phyloP scores from a whole-genome alignment of 2,888 invertebrate species.

The Rhingia rostrata region DNA sequence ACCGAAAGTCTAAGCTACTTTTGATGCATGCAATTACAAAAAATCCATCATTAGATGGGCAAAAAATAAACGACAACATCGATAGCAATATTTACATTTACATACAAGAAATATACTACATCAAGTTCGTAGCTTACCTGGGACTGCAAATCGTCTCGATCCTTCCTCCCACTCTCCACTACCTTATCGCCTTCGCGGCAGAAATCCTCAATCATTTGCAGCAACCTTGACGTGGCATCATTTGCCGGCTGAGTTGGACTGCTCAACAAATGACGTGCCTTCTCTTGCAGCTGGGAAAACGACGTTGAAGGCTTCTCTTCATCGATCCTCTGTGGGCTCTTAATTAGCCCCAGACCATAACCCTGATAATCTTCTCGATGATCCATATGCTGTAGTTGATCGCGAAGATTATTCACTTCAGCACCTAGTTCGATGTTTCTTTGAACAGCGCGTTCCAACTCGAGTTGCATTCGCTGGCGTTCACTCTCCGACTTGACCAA shows the following conservation, averaged over 20 bases:
- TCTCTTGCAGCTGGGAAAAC: constrained; percentile 81
- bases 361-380: constrained; percentile 85
- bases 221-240: constrained; percentile 81
- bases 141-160: constrained; percentile 88
- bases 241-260: constrained; percentile 76
- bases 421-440: constrained; percentile 85
- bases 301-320: constrained; percentile 78
- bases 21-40: constrained; percentile 36
- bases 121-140: constrained; percentile 85
- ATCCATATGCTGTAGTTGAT: constrained; percentile 83
- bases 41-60: not conserved
- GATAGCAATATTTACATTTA: constrained; percentile 26
- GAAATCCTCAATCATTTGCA: constrained; percentile 86
- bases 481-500: constrained; percentile 82
- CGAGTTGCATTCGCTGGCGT: constrained; percentile 84
- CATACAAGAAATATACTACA: constrained; percentile 1
- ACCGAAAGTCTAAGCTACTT: constrained; percentile 16
- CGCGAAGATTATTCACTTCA: constrained; percentile 83
- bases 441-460: constrained; percentile 86
- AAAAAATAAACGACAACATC: constrained; percentile 39
- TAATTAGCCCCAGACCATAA: constrained; percentile 81
- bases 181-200: constrained; percentile 85
- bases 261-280: constrained; percentile 80
- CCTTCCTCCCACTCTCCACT: constrained; percentile 86
- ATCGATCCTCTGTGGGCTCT: constrained; percentile 77